Base-by-base conservation (phyloP, 1,140 invertebrate species). In the Planococcus citri region DNA sequence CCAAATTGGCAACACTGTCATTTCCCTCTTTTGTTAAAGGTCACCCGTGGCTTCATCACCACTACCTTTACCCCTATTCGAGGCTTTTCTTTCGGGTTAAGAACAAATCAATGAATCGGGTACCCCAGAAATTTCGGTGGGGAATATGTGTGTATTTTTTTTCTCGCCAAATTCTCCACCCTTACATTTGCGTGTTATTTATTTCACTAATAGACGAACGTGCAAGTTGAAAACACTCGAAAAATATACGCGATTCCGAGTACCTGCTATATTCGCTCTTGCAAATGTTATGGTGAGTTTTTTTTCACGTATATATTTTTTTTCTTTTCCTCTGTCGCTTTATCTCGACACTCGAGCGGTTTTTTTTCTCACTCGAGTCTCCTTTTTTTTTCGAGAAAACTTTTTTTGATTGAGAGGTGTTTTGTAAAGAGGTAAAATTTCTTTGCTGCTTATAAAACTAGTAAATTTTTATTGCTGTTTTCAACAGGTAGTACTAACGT, bases 51-150 rank as follows among this genome's bases (percentile, higher is more conserved):
- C 29, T 6, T 33, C 29, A n/a, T 20, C 41, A 3, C 41, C 41
- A 20, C 41, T n/a, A 9, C n/a, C 3, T 6, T 51, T 20, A 51
- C 41, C 41, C 29, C 41, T 51, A 51, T 17, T 51, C 3, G 10
- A n/a, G 6, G 41, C 6, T 4, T 51, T 17, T 14, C 17, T n/a
- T 51, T 51, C 17, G 2, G 12, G 2, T 6, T 51, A 14, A 64
- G 25, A 64, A 27, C 60, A 64, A 64, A 64, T 64, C 60, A 64
- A 64, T 64, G 60, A 64, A 64, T 64, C 22, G 10, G 60, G 60
- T 64, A 64, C 21, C 60, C 60, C 25, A 27, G 60, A 64, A 64
- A 64, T 64, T 64, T 64, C 10, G 22, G 60, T 64, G 60, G 60
- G 60, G 60, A 24, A 25, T 8, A 20, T 9, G n/a, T n/a, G n/a